Evolutionary conservation across 23 tunicate species (phyloP), one percentile per base, ranked within the genome.

Genomic region (Aplidium turbinatum): DNA sequence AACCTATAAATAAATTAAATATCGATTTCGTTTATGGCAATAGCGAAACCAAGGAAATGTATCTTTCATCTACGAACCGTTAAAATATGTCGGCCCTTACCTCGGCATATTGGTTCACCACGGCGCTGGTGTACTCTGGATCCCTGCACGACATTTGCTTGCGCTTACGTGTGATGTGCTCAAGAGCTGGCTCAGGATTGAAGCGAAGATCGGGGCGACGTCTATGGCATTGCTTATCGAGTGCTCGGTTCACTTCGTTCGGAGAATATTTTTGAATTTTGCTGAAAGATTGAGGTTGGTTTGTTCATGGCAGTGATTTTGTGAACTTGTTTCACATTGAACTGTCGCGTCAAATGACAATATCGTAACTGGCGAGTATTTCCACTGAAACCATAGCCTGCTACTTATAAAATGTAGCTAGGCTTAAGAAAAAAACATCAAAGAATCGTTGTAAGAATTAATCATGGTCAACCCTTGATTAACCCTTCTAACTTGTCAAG

Each of bases 241-340:
- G 79, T 0, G 97, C 97, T 28, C 82, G 82, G 23, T 68, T 76
- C 33, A 65, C 70, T 73, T 91, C 97, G 35, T 33, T 84, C 22
- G 97, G 88, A 4, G 86, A 79, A 57, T 91, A 91, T 36, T 76
- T 70, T 56, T 84, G 97, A 27, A 91, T 84, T 91, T 91, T 91
- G 46, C 97, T 91, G 85, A 11, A 40, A 47, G 29, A 47, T n/a
- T n/a, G n/a, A n/a, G n/a, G n/a, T n/a, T 42, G 11, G 11, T 42
- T 9, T 11, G 13, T 42, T 42, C 50, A 42, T 9, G 50, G 50
- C 50, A 42, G 16, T 42, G 16, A 42, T 42, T 16, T 42, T 42
- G 11, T 9, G 50, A 9, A 16, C 13, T 42, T 42, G 11, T 42
- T 16, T 42, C 50, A 42, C 13, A 16, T 42, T 42, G 16, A 42